These are phyloP conservation scores for Drosophila eohydei DNA, from an alignment of 2,888 invertebrate species.

Conservation along the genomic window DNA sequence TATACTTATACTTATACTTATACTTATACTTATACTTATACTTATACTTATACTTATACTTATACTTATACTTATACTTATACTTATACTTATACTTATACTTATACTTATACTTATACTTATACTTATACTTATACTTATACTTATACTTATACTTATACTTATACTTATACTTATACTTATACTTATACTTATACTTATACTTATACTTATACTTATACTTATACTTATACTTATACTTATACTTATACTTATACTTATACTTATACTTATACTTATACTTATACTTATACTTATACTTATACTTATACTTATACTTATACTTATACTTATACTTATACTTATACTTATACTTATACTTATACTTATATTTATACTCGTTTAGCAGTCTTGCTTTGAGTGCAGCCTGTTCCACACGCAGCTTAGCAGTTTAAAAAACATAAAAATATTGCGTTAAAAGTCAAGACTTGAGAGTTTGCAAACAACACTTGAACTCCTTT, in stretches of 20 bases:
- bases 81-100: not conserved
- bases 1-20: not conserved
- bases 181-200: not conserved
- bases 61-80: not conserved
- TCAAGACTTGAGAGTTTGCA: not conserved
- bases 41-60: not conserved
- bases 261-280: not conserved
- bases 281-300: not conserved
- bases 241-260: not conserved
- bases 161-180: not conserved
- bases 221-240: not conserved
- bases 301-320: not conserved
- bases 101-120: not conserved
- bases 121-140: not conserved
- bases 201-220: not conserved
- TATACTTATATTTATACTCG: not conserved
- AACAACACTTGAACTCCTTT: conserved; percentile 16
- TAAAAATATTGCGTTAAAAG: not conserved
- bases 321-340: not conserved
- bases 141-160: not conserved
- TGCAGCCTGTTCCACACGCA: not conserved
- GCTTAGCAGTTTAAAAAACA: not conserved
- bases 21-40: not conserved
- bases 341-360: not conserved
- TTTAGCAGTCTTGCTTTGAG: not conserved